Conservation (phyloP, 1,140 invertebrate genomes). For the Nasonia longicornis region DNA sequence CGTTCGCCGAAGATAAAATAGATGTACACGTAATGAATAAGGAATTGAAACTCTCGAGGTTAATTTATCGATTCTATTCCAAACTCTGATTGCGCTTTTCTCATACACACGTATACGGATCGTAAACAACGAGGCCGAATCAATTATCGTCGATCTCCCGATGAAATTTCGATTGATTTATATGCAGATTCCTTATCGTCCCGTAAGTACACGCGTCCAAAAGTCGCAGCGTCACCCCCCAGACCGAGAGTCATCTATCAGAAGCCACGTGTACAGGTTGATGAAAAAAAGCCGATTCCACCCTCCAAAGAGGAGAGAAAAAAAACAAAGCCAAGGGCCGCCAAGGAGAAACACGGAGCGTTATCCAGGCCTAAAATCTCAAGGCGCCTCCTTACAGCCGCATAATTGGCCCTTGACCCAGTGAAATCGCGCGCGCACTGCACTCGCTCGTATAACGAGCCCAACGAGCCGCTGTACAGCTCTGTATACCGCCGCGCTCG, state of each 20-base stretch:
- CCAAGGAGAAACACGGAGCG: background rate
- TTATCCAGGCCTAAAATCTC: background rate
- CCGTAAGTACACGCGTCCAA: too few species aligned
- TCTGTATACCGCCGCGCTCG: background rate
- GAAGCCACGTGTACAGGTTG: background rate
- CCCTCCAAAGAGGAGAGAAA: background rate
- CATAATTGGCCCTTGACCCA: slow-evolving; percentile 43
- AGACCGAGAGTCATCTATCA: background rate
- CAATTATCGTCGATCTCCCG: background rate
- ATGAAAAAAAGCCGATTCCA: background rate
- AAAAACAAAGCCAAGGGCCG: background rate
- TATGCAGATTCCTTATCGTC: too few species aligned
- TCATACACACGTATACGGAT: too few species aligned
- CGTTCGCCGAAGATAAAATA: background rate
- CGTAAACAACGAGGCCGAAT: too few species aligned
- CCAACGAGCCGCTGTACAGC: slow-evolving; percentile 20
- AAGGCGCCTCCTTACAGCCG: background rate
- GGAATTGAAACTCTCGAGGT: background rate
- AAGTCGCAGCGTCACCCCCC: too few species aligned
- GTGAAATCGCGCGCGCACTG: slow-evolving; percentile 26
- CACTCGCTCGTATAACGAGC: slow-evolving; percentile 3
- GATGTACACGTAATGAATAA: background rate
- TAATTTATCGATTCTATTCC: background rate
- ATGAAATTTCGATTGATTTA: too few species aligned
- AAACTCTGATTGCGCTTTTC: background rate